Base-by-base conservation (phyloP, 2,797 vertebrate genomes). In the Xenopus petersii region DNA sequence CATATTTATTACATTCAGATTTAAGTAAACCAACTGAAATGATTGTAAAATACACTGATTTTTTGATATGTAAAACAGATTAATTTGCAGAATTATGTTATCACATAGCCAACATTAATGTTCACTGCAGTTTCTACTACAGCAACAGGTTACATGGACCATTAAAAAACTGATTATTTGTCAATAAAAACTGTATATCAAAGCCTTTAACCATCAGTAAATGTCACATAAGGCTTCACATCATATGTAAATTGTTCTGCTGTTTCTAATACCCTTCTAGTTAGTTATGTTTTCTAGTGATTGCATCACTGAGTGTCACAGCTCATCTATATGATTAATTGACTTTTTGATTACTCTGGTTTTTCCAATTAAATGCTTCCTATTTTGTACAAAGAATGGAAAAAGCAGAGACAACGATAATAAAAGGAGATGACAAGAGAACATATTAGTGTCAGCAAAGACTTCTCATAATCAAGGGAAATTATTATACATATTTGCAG, bases 311-410 rank as follows among this genome's bases (percentile, higher is more conserved):
- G 81, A 77, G 78, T 84, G 76, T 84, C 76, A 67, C 75, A 78
- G 81, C 81, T 85, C 84, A 81, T 90, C 84, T 84, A 60, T 80
- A 30, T 89, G 88, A 91, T 89, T 90, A 90, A 90, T 89, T 89
- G 85, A 73, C 83, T 87, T 86, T 89, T 85, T 87, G 84, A 86
- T 90, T 88, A 81, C 81, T 79, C 85, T 71, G 81, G 82, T 82
- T 86, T 87, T 81, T 70, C 85, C 87, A 88, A 73, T 89, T 90
- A 87, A 78, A 81, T 67, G 70, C 84, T 84, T 80, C 47, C 0
- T 83, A 84, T 88, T 83, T 86, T 67, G 74, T 71, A 76, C 78
- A 48, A 67, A 30, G 71, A 77, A 15, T 16, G 80, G 72, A 83
- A 81, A 82, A 84, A 84, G 82, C 62, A 80, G 82, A 83, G 84